These are phyloP conservation scores for Rhea americana DNA, from an alignment of 2,113 vertebrate genomes.

Conservation along the genomic window DNA sequence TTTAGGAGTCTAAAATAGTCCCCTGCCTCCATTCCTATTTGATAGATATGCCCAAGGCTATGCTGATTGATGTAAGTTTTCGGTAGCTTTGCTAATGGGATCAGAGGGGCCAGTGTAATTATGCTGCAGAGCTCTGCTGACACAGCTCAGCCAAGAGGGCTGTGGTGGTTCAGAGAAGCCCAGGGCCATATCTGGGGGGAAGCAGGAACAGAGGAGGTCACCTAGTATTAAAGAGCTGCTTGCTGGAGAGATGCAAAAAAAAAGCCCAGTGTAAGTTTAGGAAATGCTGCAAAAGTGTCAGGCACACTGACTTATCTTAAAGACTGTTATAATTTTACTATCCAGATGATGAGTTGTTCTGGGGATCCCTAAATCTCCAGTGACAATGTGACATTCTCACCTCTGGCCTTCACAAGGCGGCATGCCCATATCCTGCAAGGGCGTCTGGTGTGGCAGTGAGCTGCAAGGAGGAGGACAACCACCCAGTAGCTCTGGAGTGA, in stretches of 20 bases:
- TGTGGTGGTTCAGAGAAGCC: background rate
- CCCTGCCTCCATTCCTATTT: background rate
- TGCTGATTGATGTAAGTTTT: background rate
- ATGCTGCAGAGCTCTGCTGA: background rate
- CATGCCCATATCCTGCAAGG: background rate
- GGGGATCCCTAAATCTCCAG: background rate
- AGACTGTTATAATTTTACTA: background rate
- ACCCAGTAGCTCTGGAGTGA: background rate
- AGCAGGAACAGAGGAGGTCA: background rate
- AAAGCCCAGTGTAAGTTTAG: background rate
- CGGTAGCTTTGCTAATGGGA: background rate
- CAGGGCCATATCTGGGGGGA: background rate
- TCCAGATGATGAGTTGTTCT: background rate
- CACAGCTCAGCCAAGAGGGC: background rate
- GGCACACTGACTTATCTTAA: background rate
- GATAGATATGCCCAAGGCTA: background rate
- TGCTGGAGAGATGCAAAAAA: background rate
- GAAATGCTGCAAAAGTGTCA: background rate
- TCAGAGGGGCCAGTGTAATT: background rate
- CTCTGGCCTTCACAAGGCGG: background rate
- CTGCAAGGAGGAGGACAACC: background rate
- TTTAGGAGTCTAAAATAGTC: background rate
- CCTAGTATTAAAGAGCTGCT: background rate
- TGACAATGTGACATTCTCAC: background rate
- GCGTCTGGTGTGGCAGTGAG: background rate